Evolutionary conservation across 2,888 invertebrate species (phyloP), one percentile per base, ranked within the genome.

Genomic region (Volucella zonaria): DNA sequence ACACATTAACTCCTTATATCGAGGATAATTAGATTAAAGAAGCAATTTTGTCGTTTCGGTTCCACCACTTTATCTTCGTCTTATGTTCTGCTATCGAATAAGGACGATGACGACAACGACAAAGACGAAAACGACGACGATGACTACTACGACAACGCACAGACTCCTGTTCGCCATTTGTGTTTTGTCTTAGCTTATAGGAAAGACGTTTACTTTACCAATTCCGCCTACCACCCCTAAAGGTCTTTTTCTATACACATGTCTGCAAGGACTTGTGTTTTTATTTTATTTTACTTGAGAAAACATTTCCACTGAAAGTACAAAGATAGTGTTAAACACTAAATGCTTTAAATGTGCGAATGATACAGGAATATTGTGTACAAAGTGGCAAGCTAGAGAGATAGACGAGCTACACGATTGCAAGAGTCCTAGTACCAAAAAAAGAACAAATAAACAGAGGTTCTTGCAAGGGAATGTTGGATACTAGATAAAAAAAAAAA

Each of bases 1-100:
- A 85, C 85, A 85, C 85, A 85, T 85, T 81, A 85, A 85, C 81
- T 85, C 83, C 83, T 81, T 85, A 85, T 80, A 85, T 85, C 67
- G 85, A 62, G 85, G 76, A 85, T 85, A 76, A 85, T 85, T 85
- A 85, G 85, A 85, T 85, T 85, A 85, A 85, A 85, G 85, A 68
- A 85, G 81, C 85, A 85, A 85, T 85, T 85, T 81, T 76, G 85
- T 85, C 71, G 51, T 80, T 83, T 80, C 54, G 70, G 75, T 83
- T 75, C 74, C 68, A 75, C 70, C 59, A 80, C 79, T 83, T 80
- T 80, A 83, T 83, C 75, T 83, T 83, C 70, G 75, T 83, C 79
- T 66, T 71, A 15, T 70, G 56, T 58, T 47, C 45, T 61, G 40
- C 45, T 47, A 73, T 68, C 61, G 15, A 61, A 76, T n/a, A 56